phyloP scores from a whole-genome alignment of 37 sponge, comb jelly and placozoan genomes.

The Amphimedon queenslandica region DNA sequence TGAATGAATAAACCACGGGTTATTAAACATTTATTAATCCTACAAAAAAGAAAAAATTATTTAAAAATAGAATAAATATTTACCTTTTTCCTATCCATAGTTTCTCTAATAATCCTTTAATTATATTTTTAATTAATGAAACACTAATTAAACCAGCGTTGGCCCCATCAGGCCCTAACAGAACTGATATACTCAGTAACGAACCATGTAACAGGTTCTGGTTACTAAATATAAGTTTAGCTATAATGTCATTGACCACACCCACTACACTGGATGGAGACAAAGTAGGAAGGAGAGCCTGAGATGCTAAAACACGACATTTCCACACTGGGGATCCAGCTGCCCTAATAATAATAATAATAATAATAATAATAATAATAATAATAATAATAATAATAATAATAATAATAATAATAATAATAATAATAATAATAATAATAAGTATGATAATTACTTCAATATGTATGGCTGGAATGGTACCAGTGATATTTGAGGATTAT shows the following conservation, averaged over 20 bases:
- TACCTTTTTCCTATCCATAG: not conserved
- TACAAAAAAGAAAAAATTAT: too few relatives aligned
- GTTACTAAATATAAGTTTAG: not conserved
- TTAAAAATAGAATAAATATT: too few relatives aligned
- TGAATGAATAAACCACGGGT: too few relatives aligned
- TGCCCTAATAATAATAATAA: constrained; percentile 10
- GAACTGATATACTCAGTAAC: constrained; percentile 12
- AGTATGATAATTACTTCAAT: too few relatives aligned
- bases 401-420: not conserved
- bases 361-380: not conserved
- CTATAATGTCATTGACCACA: not conserved
- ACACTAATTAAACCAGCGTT: too few relatives aligned
- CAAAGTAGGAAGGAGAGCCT: constrained; percentile 19
- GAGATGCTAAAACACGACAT: constrained; percentile 36
- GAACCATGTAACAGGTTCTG: constrained; percentile 44
- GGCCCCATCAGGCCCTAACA: not conserved
- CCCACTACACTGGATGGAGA: constrained; percentile 6
- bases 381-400: not conserved
- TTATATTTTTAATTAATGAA: too few relatives aligned
- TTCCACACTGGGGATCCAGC: constrained; percentile 60
- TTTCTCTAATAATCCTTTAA: too few relatives aligned
- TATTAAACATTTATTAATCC: too few relatives aligned
- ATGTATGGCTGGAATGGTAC: constrained; percentile 42
- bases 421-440: not conserved
- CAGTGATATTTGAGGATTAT: constrained; percentile 19